Base-by-base conservation (phyloP, 2,888 invertebrate species). In the Acholoe squamosa region DNA sequence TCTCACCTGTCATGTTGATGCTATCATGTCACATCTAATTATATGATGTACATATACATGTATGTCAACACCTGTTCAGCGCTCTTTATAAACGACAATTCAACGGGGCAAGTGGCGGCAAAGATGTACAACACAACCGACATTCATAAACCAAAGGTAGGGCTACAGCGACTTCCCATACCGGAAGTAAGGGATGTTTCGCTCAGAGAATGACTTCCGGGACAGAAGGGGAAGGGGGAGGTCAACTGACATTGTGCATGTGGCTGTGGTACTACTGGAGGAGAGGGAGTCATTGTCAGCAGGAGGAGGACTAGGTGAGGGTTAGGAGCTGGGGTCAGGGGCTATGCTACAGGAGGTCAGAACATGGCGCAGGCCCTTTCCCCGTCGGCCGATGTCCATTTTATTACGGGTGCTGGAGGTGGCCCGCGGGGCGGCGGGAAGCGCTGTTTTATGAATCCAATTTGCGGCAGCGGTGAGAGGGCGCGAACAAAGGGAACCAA, bases 401-500 rank as follows among this genome's bases (percentile, higher is more conserved):
- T 86, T 52, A 86, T 86, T 86, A 86, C 31, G 86, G 84, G 33
- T 31, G 22, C 33, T 10, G 84, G 14, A 14, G 54, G 16, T 52
- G 86, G 86, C 54, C 14, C 86, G 52, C 5, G 34, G 43, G 19
- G 31, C 34, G 25, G n/a, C 84, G 52, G 56, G 86, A 86, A 86
- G 52, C 25, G 54, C 86, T 86, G 86, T 56, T 86, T 86, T 86
- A 86, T 86, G 86, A 86, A 86, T 86, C 86, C 86, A 86, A 86
- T 86, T 86, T 86, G 86, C 56, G 86, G 86, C 54, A 14, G 52
- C 86, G 86, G 86, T 86, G 86, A 56, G 86, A 86, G 86, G 86
- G 54, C 28, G 86, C 31, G 86, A 14, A 86, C 86, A 86, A 86
- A 54, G 86, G 86, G 86, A 54, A 52, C 54, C 54, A 52, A 86